phyloP scores from a whole-genome alignment of 2,888 invertebrate species.

The Polyommatus icarus region DNA sequence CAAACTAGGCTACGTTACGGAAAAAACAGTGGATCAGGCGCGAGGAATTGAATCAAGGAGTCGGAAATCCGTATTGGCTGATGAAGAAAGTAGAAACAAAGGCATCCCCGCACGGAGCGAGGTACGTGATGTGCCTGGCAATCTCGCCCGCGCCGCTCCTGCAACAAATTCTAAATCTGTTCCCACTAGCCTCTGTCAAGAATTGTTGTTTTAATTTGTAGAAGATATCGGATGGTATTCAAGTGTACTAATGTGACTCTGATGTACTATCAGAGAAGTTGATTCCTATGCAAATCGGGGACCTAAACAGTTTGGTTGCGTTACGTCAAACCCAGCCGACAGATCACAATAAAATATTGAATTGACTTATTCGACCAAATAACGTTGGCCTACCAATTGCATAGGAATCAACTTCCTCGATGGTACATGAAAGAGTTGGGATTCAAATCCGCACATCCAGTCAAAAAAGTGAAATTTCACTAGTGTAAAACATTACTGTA shows the following conservation, averaged over 20 bases:
- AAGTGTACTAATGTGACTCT: too few species aligned
- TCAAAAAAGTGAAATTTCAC: too few species aligned
- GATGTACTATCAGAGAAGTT: too few species aligned
- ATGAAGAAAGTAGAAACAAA: conserved; percentile 41
- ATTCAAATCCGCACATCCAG: background rate
- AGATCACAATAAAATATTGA: too few species aligned
- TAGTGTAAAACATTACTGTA: too few species aligned
- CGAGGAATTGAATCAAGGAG: conserved; percentile 29
- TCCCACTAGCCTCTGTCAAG: background rate
- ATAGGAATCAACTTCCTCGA: too few species aligned
- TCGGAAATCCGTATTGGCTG: conserved; percentile 34
- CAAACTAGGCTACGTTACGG: conserved; percentile 23
- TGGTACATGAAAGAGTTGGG: background rate
- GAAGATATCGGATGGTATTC: background rate
- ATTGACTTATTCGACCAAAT: too few species aligned
- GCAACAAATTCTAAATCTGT: conserved; percentile 24
- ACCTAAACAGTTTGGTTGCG: too few species aligned
- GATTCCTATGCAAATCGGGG: too few species aligned
- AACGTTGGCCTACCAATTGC: too few species aligned
- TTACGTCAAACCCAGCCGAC: too few species aligned
- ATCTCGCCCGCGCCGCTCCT: conserved; percentile 9
- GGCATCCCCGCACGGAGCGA: conserved; percentile 33
- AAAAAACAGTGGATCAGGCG: conserved; percentile 27
- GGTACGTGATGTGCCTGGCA: conserved; percentile 14
- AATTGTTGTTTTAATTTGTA: background rate